phyloP scores from a whole-genome alignment of 2,797 vertebrate genomes.

The Iguana delicatissima region DNA sequence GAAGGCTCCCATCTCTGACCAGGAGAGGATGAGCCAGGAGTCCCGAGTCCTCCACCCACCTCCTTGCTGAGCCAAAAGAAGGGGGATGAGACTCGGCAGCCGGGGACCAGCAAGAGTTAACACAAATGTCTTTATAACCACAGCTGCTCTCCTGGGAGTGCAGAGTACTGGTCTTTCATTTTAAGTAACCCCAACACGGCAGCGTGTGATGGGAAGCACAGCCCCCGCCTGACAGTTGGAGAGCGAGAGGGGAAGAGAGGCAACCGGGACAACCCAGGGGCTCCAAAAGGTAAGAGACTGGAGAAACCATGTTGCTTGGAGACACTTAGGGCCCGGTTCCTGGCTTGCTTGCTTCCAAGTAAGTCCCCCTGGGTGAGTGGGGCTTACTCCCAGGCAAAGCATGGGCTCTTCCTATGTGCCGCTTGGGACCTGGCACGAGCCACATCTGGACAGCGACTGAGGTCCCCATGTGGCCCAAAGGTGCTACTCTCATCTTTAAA shows the following conservation, averaged over 20 bases:
- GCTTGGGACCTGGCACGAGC: too few relatives aligned
- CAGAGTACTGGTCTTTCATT: conserved; percentile 73
- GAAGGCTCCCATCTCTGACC: background rate
- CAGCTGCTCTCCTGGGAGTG: conserved; percentile 66
- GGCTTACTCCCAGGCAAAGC: background rate
- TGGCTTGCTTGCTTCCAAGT: background rate
- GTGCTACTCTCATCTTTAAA: too few relatives aligned
- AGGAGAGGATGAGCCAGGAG: background rate
- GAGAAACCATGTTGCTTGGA: too few relatives aligned
- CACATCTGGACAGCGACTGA: too few relatives aligned
- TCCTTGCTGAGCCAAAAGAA: background rate
- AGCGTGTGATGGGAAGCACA: conserved; percentile 50
- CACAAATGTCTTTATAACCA: conserved; percentile 66
- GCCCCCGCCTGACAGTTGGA: conserved; percentile 39
- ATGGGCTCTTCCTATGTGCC: background rate
- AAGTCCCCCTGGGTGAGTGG: background rate
- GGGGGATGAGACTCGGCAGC: background rate
- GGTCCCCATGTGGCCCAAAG: background rate
- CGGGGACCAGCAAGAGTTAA: conserved; percentile 67
- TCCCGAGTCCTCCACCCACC: background rate
- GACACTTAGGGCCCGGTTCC: too few relatives aligned
- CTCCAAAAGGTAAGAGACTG: conserved; percentile 52
- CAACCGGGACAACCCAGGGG: background rate
- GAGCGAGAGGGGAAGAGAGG: conserved; percentile 11
- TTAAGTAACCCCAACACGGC: conserved; percentile 74